Conservation (phyloP, 2,888 invertebrate species). For the Caenorhabditis wallacei region DNA sequence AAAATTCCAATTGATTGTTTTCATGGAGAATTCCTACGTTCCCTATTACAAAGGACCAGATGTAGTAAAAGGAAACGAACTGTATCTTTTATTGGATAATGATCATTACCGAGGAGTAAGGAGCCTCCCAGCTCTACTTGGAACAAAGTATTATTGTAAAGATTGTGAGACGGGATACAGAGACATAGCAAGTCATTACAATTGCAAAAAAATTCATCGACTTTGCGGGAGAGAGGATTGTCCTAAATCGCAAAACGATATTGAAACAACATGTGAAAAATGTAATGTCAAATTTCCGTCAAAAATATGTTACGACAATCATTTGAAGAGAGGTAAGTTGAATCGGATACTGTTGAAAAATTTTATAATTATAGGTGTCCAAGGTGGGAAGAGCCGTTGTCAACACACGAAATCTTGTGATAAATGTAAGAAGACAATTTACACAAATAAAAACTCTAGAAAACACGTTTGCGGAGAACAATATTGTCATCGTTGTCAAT, state of each 20-base stretch:
- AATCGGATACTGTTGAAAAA: neutral
- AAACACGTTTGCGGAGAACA: neutral
- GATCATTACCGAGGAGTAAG: constrained; percentile 7
- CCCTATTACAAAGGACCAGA: no score
- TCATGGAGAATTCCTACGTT: no score
- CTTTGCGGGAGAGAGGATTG: neutral
- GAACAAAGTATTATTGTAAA: constrained; percentile 5
- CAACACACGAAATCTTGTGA: neutral
- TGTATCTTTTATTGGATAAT: no score
- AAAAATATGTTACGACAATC: neutral
- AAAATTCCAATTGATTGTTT: no score
- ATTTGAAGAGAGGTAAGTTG: neutral
- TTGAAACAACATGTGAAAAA: neutral
- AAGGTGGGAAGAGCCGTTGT: neutral
- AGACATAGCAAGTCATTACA: neutral
- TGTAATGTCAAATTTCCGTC: neutral
- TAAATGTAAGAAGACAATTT: neutral
- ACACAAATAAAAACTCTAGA: neutral
- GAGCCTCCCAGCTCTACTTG: neutral
- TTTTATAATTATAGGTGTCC: no score
- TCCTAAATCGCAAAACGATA: neutral
- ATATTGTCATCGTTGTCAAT: neutral
- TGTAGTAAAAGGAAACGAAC: no score
- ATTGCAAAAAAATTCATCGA: neutral
- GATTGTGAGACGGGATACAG: neutral